Evolutionary conservation across 92 coral and sea anemone species (phyloP).

Genomic region (Pocillopora meandrina): DNA sequence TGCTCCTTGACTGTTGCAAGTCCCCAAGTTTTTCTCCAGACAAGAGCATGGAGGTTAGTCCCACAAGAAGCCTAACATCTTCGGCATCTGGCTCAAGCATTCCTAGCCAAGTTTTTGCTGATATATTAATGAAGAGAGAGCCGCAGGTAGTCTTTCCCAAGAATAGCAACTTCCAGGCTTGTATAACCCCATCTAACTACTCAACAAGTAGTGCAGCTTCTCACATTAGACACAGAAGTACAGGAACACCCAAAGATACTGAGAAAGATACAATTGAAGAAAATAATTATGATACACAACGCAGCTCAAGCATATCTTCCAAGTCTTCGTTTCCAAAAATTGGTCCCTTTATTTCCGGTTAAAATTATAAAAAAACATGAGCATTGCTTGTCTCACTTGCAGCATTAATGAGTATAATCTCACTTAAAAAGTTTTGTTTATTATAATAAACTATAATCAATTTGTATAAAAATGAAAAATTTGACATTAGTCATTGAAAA

Average conservation of each 20-base stretch:
- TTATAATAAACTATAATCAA: too few species aligned
- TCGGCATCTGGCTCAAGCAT: slow-evolving; percentile 46
- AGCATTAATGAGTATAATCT: too few species aligned
- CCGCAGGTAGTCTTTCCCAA: slow-evolving; percentile 64
- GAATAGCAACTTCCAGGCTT: slow-evolving; percentile 74
- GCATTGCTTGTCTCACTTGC: too few species aligned
- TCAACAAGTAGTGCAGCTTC: slow-evolving; percentile 66
- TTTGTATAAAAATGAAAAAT: too few species aligned
- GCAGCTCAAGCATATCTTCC: slow-evolving; percentile 43
- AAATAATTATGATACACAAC: neutral
- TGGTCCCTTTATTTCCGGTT: slow-evolving; percentile 65
- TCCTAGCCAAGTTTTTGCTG: slow-evolving; percentile 23
- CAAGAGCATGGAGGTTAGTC: slow-evolving; percentile 19
- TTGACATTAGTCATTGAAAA: neutral
- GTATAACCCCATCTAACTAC: slow-evolving; percentile 79
- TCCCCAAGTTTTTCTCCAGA: slow-evolving; percentile 33
- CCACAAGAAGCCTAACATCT: slow-evolving; percentile 18
- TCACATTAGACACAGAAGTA: slow-evolving; percentile 24
- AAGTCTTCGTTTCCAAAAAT: slow-evolving; percentile 65
- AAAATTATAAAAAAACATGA: neutral
- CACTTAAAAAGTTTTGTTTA: too few species aligned
- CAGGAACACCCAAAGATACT: neutral
- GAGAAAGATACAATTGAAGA: slow-evolving; percentile 17
- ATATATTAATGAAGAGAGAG: slow-evolving; percentile 41
- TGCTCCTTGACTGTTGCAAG: slow-evolving; percentile 41